Evolutionary conservation across 1,140 invertebrate species (phyloP).

Genomic region (Heliconius hewitsoni): DNA sequence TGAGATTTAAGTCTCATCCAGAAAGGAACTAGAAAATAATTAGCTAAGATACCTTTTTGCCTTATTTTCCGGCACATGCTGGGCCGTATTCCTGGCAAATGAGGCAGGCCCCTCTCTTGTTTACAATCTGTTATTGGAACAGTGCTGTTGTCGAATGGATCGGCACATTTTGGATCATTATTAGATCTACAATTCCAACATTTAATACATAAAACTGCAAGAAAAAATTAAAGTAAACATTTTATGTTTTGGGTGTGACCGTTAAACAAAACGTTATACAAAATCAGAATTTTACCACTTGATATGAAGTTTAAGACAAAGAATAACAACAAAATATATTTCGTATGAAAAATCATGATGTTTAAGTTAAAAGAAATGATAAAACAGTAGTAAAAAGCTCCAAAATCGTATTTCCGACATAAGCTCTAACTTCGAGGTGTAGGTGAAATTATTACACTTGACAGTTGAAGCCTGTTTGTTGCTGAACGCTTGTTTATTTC

Average conservation of each 20-base stretch:
- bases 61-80: slow-evolving; percentile 96
- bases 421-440: not conserved
- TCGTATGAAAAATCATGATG: not conserved
- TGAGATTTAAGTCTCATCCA: too few species aligned
- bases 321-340: not conserved
- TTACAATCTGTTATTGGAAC: slow-evolving; percentile 93
- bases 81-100: slow-evolving; percentile 86
- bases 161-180: slow-evolving; percentile 93
- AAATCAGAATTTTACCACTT: slow-evolving; percentile 1
- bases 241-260: slow-evolving; percentile 58
- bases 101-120: slow-evolving; percentile 84
- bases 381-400: not conserved
- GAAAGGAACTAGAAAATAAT: too few species aligned
- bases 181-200: slow-evolving; percentile 96
- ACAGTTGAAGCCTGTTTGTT: not conserved
- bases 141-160: slow-evolving; percentile 95
- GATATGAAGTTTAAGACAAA: not conserved
- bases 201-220: slow-evolving; percentile 88
- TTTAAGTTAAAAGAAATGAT: not conserved
- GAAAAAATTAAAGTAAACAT: slow-evolving; percentile 48
- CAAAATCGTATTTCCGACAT: not conserved
- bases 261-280: not conserved
- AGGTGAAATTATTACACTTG: not conserved
- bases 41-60: slow-evolving; percentile 89
- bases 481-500: not conserved